Conservation (phyloP, 2,888 invertebrate genomes). For the Zeuzera pyrina region DNA sequence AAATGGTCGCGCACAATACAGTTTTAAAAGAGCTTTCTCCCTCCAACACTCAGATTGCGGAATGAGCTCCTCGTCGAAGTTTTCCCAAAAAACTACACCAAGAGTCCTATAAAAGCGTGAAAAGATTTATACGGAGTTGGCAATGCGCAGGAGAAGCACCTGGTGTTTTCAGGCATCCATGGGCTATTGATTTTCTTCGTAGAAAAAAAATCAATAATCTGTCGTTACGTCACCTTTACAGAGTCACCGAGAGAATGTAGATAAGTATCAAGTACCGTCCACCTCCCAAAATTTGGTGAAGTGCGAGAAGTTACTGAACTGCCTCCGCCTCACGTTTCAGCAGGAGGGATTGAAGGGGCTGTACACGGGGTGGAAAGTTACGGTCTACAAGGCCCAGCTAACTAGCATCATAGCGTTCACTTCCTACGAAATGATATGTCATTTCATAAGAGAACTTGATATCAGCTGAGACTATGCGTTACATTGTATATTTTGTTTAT, state of each 20-base stretch:
- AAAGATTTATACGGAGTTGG: no score
- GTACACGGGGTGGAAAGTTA: slow-evolving; percentile 44
- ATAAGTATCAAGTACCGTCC: slow-evolving; percentile 27
- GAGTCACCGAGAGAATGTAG: slow-evolving; percentile 32
- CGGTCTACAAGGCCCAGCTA: slow-evolving; percentile 45
- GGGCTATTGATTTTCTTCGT: no score
- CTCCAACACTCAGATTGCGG: no score
- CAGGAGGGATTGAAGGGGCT: slow-evolving; percentile 39
- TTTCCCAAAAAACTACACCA: no score
- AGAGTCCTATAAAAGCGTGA: no score
- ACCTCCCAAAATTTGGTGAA: slow-evolving; percentile 30
- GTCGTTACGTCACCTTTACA: slow-evolving; percentile 22
- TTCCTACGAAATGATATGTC: slow-evolving; percentile 46
- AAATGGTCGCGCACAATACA: no score
- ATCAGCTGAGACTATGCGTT: not conserved
- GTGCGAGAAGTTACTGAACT: slow-evolving; percentile 31
- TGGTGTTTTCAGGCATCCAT: no score
- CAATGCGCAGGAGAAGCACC: no score
- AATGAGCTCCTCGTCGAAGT: no score
- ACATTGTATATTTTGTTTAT: not conserved
- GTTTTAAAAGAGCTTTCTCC: no score
- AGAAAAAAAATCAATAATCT: no score
- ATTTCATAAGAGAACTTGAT: slow-evolving; percentile 5
- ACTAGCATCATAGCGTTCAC: slow-evolving; percentile 43
- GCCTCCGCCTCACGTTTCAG: slow-evolving; percentile 27